phyloP scores from a whole-genome alignment of 1,140 invertebrate species.

The Prorops nasuta region DNA sequence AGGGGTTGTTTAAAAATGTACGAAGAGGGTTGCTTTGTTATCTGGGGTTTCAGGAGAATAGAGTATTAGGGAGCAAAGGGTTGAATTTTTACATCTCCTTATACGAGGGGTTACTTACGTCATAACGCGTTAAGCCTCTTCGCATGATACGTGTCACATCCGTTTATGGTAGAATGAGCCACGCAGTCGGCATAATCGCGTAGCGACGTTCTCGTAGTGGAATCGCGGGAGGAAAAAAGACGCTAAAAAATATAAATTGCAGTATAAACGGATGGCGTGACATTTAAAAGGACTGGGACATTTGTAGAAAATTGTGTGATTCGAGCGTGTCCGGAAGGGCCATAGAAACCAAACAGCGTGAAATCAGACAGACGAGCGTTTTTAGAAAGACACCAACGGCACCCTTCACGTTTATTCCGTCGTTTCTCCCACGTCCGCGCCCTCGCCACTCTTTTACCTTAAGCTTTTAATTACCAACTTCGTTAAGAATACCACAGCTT shows the following conservation, averaged over 20 bases:
- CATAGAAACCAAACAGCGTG: constrained; percentile 40
- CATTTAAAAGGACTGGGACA: constrained; percentile 28
- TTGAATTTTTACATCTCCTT: constrained; percentile 6
- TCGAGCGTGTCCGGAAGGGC: constrained; percentile 13
- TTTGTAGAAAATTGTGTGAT: constrained; percentile 27
- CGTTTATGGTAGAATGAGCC: constrained; percentile 6
- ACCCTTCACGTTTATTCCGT: too few species aligned
- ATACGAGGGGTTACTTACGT: too few species aligned
- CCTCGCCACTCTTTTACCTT: too few species aligned
- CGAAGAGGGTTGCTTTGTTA: too few species aligned
- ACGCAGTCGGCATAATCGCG: constrained; percentile 10
- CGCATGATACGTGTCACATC: constrained; percentile 38
- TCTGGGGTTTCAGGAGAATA: too few species aligned
- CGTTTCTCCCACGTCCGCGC: too few species aligned
- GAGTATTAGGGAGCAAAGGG: too few species aligned
- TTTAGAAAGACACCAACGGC: too few species aligned
- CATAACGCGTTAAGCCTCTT: constrained; percentile 35
- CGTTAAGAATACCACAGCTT: too few species aligned
- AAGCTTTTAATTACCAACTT: too few species aligned
- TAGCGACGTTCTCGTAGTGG: neutral
- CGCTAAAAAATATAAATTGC: constrained; percentile 16
- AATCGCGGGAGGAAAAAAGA: constrained; percentile 1
- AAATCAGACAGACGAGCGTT: constrained; percentile 27
- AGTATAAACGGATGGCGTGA: constrained; percentile 22
- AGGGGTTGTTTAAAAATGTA: too few species aligned